A percentile compares a stretch with the other conserved stretches of the same genome.
These are phyloP conservation scores for Paramormyrops hopkinsi DNA, from an alignment of 2,797 vertebrate species.

Conservation along the genomic window DNA sequence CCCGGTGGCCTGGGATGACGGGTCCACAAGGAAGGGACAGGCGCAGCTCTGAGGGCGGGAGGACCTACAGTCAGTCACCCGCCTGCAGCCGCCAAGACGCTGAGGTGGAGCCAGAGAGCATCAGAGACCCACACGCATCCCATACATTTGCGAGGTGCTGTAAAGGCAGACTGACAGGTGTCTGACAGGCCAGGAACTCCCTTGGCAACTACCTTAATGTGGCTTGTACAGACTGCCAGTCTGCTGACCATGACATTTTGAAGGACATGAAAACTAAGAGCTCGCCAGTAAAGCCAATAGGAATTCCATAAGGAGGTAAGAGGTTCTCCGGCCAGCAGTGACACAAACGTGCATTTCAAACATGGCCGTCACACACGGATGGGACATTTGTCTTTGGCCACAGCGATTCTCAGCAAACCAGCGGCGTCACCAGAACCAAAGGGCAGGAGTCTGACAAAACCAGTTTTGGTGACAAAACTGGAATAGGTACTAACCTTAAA, in stretches of 20 bases:
- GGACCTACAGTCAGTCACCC: background rate
- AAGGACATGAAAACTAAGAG: background rate
- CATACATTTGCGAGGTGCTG: background rate
- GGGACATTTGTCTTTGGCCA: background rate
- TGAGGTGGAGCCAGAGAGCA: background rate
- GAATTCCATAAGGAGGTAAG: background rate
- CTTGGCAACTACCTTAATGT: background rate
- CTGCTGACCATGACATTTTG: background rate
- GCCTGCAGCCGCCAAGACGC: background rate
- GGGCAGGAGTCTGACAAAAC: background rate
- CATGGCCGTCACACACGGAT: background rate
- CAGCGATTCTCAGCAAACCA: background rate
- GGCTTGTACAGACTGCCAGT: background rate
- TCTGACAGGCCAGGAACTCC: background rate
- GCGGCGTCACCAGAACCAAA: background rate
- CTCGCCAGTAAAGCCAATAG: background rate
- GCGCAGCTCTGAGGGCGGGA: constrained; percentile 68
- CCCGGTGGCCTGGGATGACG: constrained; percentile 87
- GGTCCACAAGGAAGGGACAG: constrained; percentile 94
- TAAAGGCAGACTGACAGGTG: background rate
- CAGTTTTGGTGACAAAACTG: too few relatives aligned
- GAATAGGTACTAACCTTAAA: background rate
- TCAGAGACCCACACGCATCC: background rate
- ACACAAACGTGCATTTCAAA: background rate
- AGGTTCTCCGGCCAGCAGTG: background rate